Evolutionary conservation across 2,113 vertebrate species (phyloP).

Genomic region (Laterallus jamaicensis): DNA sequence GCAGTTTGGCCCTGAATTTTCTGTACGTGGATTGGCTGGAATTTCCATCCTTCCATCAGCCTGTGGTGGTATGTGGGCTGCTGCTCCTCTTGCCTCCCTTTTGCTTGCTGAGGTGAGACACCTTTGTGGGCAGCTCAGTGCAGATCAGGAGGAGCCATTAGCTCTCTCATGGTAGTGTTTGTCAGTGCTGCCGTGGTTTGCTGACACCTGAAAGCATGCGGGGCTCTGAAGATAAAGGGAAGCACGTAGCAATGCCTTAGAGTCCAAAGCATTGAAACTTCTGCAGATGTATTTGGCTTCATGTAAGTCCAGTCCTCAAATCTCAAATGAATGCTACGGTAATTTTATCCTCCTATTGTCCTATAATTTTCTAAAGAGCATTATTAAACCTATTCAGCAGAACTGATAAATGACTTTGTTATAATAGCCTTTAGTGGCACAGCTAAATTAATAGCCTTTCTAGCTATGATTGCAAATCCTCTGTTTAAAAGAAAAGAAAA

Average conservation of each 20-base stretch:
- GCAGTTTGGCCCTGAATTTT: background rate
- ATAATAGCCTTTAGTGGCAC: background rate
- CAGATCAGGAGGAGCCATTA: background rate
- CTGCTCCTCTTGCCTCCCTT: background rate
- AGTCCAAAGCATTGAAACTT: background rate
- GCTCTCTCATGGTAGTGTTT: background rate
- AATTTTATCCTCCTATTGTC: background rate
- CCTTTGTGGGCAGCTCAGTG: background rate
- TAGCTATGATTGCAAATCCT: conserved; percentile 9
- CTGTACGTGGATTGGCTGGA: background rate
- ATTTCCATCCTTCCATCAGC: background rate
- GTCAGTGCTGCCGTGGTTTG: rapidly evolving
- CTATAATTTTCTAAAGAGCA: conserved; percentile 15
- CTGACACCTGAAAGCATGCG: background rate
- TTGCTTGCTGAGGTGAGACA: background rate
- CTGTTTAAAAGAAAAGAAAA: background rate
- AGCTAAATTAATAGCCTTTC: conserved; percentile 26
- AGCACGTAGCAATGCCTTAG: background rate
- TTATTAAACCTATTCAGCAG: conserved; percentile 41
- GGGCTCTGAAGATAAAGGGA: background rate
- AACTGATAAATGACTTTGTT: conserved; percentile 27
- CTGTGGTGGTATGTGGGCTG: rapidly evolving
- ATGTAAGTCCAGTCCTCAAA: background rate
- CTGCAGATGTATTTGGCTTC: background rate
- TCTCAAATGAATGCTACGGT: background rate